Percentiles rank a stretch among this genome's conserved stretches.
Evolutionary conservation across 2,888 invertebrate genomes (phyloP).

Genomic region (Capitulum mitella): DNA sequence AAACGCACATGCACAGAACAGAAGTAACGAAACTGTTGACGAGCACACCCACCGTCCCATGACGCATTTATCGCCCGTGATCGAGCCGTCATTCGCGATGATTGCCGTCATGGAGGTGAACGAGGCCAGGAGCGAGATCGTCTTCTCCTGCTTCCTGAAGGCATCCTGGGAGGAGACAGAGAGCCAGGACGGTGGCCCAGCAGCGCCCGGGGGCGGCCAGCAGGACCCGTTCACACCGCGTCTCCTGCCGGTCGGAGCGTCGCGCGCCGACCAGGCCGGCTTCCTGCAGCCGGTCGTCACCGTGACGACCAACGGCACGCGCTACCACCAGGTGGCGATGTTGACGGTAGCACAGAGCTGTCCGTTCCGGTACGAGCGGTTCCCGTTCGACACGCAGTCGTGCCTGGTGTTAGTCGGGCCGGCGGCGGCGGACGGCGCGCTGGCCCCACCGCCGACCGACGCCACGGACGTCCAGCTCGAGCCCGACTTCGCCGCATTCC

Average conservation of each 20-base stretch:
- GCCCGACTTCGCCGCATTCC: background rate
- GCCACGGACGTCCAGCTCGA: background rate
- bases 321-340: constrained; percentile 1
- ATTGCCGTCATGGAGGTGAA: background rate
- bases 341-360: background rate
- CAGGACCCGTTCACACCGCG: background rate
- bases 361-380: background rate
- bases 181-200: too few relatives aligned
- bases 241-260: background rate
- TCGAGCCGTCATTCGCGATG: background rate
- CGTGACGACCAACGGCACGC: background rate
- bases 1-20: too few relatives aligned
- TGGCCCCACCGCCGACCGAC: background rate
- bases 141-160: constrained; percentile 2
- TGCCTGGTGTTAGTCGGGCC: background rate
- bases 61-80: too few relatives aligned
- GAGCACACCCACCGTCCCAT: too few relatives aligned
- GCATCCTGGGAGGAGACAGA: background rate
- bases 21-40: too few relatives aligned
- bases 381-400: constrained; percentile 10
- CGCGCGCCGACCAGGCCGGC: background rate
- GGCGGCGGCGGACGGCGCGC: background rate
- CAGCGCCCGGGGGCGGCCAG: too few relatives aligned
- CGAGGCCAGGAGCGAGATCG: background rate
- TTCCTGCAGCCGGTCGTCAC: background rate